These are phyloP conservation scores for Goniozus legneri DNA, from an alignment of 1,140 invertebrate genomes.

Conservation along the genomic window DNA sequence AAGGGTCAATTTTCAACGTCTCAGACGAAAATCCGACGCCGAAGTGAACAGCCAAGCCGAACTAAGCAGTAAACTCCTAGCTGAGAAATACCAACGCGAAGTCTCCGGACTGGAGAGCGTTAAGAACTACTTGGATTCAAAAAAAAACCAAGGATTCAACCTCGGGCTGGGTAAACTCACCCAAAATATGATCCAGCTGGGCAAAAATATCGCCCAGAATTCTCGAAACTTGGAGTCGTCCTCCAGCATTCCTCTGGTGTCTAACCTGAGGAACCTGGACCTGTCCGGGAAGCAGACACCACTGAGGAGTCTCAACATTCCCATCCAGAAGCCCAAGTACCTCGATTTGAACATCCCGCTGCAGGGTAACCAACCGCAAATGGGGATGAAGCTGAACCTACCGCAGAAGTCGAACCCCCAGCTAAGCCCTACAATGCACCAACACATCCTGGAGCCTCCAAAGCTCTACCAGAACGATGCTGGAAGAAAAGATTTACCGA, in stretches of 20 bases:
- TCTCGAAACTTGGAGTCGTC: conserved; percentile 31
- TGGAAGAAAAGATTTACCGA: conserved; percentile 19
- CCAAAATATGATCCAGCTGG: conserved; percentile 45
- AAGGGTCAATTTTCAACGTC: conserved; percentile 36
- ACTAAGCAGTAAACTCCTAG: conserved; percentile 36
- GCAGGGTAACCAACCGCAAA: conserved; percentile 19
- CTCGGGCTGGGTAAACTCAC: conserved; percentile 37
- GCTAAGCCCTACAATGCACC: conserved; percentile 30
- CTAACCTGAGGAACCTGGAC: conserved; percentile 28
- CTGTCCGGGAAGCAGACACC: conserved; percentile 12
- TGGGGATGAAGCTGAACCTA: conserved; percentile 19
- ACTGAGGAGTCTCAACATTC: conserved; percentile 22
- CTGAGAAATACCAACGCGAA: conserved; percentile 47
- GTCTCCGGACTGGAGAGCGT: conserved; percentile 44
- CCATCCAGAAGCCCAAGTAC: conserved; percentile 35
- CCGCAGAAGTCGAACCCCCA: conserved; percentile 16
- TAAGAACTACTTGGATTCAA: conserved; percentile 47
- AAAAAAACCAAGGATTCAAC: conserved; percentile 42
- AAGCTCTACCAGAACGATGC: conserved; percentile 46
- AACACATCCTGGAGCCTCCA: conserved; percentile 44
- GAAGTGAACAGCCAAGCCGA: conserved; percentile 37
- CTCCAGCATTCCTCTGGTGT: conserved; percentile 14
- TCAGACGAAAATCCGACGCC: conserved; percentile 38
- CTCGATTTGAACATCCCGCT: conserved; percentile 35
- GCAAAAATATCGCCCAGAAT: conserved; percentile 40